Evolutionary conservation across 2,113 vertebrate species (phyloP), one percentile per base, ranked within the genome.

Genomic region (Lynx canadensis): DNA sequence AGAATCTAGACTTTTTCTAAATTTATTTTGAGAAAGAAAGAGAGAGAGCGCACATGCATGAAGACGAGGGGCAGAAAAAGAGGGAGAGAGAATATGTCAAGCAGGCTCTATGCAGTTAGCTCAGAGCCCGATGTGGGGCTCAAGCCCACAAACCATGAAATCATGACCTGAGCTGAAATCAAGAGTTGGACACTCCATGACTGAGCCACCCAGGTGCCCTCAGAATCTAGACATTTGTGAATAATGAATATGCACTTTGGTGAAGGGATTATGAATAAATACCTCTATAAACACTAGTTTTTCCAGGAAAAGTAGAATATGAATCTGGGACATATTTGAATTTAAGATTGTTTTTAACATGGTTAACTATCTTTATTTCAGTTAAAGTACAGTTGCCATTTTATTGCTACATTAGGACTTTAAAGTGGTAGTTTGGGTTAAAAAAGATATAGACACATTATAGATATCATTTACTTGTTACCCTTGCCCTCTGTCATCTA

Each of bases 341-440:
- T 81, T 95, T 15, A 90, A 94, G 55, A 81, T 11, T 5, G 13
- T 50, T 89, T 76, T 89, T 95, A 52, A 93, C 21, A 88, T 60
- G 1, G 3, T 63, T 83, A 87, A 63, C 3, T 85, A 31, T 19
- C 41, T 90, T 82, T 89, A 41, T 74, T 86, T 89, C 45, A 48
- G 66, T 50, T 93, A 93, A 96, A 91, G 79, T 82, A 25, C 1
- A 12, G 29, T 71, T 68, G 18, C 3, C 48, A 90, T 45, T 90
- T n/a, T 36, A 60, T 38, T 85, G 55, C 14, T 65, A 76, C 60
- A 76, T 94, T 83, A 94, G 18, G 19, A 74, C 7, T 86, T 86
- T 14, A 33, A 95, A 45, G 8, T 84, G 29, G 50, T 88, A n/a
- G 3, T 68, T 71, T 29, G 57, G 63, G 50, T 84, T 95, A 92